Evolutionary conservation across 2,888 invertebrate genomes (phyloP).

Genomic region (Tricholauxania praeusta): DNA sequence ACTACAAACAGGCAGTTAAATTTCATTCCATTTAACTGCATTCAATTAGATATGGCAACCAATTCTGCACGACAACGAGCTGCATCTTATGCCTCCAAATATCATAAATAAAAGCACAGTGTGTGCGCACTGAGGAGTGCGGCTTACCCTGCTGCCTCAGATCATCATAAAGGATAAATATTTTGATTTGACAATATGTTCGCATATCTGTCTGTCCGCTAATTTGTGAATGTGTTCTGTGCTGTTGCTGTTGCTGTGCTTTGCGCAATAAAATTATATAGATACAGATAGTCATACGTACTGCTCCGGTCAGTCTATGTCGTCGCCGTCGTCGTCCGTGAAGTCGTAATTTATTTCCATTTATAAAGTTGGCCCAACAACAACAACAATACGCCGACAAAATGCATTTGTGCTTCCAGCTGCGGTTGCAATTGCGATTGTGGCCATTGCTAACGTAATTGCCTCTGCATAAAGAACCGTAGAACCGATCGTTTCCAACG

Average conservation of each 20-base stretch:
- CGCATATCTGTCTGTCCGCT: background rate
- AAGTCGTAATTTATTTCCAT: constrained; percentile 29
- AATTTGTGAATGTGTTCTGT: background rate
- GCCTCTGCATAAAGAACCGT: constrained; percentile 9
- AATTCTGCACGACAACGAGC: constrained; percentile 16
- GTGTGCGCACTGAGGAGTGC: background rate
- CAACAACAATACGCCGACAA: constrained; percentile 12
- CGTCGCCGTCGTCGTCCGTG: too few relatives aligned
- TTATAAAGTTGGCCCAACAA: constrained; percentile 19
- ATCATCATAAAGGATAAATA: constrained; percentile 28
- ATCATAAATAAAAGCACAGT: constrained; percentile 6
- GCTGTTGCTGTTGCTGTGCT: too few relatives aligned
- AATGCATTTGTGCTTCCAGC: constrained; percentile 10
- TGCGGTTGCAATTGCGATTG: constrained; percentile 28
- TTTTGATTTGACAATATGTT: constrained; percentile 35
- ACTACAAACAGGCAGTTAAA: constrained; percentile 25
- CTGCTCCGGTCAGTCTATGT: too few relatives aligned
- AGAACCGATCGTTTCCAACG: background rate
- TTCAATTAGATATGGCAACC: constrained; percentile 30
- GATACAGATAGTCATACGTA: too few relatives aligned
- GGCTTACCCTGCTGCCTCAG: too few relatives aligned
- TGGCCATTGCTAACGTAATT: constrained; percentile 31
- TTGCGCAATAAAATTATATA: too few relatives aligned
- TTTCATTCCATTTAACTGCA: constrained; percentile 30
- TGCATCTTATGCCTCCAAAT: background rate